phyloP scores from a whole-genome alignment of 2,888 invertebrate genomes.

The Athalia cordata region DNA sequence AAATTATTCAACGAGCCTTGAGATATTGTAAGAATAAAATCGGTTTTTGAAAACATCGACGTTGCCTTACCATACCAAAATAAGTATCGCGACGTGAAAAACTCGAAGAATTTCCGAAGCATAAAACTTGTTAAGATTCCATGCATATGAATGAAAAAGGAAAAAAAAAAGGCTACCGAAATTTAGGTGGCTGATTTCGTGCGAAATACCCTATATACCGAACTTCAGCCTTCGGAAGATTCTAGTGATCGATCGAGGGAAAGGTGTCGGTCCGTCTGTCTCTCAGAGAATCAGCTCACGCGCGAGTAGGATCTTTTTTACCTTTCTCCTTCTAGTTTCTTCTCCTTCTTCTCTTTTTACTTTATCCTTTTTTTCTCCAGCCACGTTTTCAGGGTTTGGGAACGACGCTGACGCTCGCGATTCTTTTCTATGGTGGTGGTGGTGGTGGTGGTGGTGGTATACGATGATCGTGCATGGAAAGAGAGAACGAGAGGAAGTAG shows the following conservation, averaged over 20 bases:
- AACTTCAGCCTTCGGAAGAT: not conserved
- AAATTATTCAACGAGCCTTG: too few species aligned
- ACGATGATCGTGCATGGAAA: slow-evolving; percentile 51
- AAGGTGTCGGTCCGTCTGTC: slow-evolving; percentile 7
- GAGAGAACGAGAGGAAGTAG: slow-evolving; percentile 42
- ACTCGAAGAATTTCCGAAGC: too few species aligned
- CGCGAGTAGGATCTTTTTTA: slow-evolving; percentile 37
- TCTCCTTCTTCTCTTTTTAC: slow-evolving; percentile 25
- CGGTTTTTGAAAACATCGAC: too few species aligned
- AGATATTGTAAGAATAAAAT: too few species aligned
- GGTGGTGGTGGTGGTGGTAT: slow-evolving; percentile 44
- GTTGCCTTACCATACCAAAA: too few species aligned
- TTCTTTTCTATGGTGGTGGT: slow-evolving; percentile 23
- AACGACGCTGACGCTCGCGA: not conserved
- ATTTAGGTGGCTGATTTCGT: too few species aligned
- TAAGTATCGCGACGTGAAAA: too few species aligned
- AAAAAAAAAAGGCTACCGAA: too few species aligned
- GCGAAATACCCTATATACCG: too few species aligned
- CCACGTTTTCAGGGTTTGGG: not conserved
- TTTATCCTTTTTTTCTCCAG: slow-evolving; percentile 29
- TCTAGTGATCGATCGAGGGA: slow-evolving; percentile 27
- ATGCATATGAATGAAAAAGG: too few species aligned
- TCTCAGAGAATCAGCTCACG: slow-evolving; percentile 40
- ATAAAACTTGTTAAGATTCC: too few species aligned
- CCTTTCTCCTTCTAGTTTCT: slow-evolving; percentile 27